Evolutionary conservation across 2,113 vertebrate species (phyloP).

Genomic region (Edolisoma coerulescens): DNA sequence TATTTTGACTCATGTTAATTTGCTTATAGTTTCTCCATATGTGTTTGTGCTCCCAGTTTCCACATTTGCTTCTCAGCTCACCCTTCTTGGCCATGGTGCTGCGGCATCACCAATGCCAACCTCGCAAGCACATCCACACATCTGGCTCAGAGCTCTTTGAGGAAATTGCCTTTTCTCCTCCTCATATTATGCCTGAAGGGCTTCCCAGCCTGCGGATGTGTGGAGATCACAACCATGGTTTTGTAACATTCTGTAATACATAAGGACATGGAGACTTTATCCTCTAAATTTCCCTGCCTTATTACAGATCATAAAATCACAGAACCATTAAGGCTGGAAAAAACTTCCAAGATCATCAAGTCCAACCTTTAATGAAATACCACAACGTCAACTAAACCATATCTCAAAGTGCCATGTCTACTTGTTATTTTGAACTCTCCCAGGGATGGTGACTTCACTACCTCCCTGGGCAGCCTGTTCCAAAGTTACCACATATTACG

Average conservation of each 20-base stretch:
- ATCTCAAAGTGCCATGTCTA: neutral
- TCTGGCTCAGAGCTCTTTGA: neutral
- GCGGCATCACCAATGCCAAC: fast-evolving
- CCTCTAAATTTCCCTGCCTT: neutral
- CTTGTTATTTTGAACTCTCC: neutral
- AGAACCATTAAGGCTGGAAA: neutral
- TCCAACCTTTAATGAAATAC: neutral
- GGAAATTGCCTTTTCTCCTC: neutral
- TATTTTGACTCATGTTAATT: neutral
- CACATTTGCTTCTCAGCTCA: neutral
- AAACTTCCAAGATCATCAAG: neutral
- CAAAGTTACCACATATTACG: neutral
- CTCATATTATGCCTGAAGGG: neutral
- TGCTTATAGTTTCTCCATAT: neutral
- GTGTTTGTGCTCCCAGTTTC: neutral
- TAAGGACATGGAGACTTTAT: neutral
- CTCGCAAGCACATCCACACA: fast-evolving
- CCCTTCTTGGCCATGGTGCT: neutral
- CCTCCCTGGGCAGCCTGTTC: neutral
- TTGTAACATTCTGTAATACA: neutral
- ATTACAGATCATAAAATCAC: neutral
- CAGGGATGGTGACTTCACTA: neutral
- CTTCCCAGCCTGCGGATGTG: fast-evolving
- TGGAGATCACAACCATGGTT: neutral
- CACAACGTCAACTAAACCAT: neutral